Evolutionary conservation across 2,113 vertebrate species (phyloP).

Genomic region (Takifugu bimaculatus): DNA sequence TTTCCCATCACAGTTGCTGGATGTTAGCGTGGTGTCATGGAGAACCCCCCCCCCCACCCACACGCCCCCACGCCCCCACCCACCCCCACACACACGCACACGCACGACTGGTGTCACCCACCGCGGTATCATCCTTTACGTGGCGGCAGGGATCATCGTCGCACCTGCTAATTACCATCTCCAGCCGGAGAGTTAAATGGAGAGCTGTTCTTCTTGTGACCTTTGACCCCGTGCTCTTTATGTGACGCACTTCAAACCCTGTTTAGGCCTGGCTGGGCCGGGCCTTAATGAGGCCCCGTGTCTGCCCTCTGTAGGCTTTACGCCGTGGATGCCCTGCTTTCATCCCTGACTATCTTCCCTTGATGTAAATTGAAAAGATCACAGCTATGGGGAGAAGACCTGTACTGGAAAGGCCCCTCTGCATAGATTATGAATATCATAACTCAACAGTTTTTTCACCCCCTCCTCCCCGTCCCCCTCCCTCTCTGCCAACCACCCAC

Average conservation of each 20-base stretch:
- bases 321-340: conserved; percentile 82
- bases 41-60: not conserved
- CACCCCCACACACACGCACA: conserved; percentile 13
- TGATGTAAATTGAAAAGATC: conserved; percentile 96
- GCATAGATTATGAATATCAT: conserved; percentile 95
- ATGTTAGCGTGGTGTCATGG: conserved; percentile 5
- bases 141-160: conserved; percentile 64
- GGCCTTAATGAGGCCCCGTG: conserved; percentile 80
- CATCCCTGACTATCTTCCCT: conserved; percentile 82
- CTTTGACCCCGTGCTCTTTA: conserved; percentile 81
- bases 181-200: conserved; percentile 83
- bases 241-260: conserved; percentile 77
- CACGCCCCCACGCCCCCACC: conserved; percentile 17
- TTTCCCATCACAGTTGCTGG: not conserved
- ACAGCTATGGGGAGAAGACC: conserved; percentile 91
- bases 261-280: conserved; percentile 69
- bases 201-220: conserved; percentile 79
- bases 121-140: conserved; percentile 61
- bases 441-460: conserved; percentile 80
- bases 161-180: conserved; percentile 82
- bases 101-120: conserved; percentile 51
- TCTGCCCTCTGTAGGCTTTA: conserved; percentile 81
- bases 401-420: conserved; percentile 88
- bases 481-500: conserved; percentile 30
- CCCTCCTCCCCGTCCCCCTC: conserved; percentile 2